Base-by-base conservation (phyloP, 2,888 invertebrate species). In the Hirtodrosophila alboralis region DNA sequence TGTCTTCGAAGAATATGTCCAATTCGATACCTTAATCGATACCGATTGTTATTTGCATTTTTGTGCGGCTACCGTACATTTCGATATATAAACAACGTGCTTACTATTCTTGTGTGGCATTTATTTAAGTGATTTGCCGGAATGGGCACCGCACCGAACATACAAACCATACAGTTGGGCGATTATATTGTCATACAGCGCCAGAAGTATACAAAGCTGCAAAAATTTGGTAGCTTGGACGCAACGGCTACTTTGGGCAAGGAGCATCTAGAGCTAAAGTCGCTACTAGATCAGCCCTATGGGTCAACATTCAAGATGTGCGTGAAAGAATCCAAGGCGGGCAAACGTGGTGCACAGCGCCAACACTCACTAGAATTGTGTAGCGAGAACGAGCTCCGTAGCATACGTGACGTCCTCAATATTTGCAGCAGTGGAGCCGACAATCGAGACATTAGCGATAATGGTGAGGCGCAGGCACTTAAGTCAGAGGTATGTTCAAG, bases 371-470 rank as follows among this genome's bases (percentile, higher is more conserved):
- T 93, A 14, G 91, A 92, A 66, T 89, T 92, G 51, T 94, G 92
- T 63, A 91, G 91, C 36, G 90, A 90, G 28, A 84, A 76, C 9
- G 89, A 89, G 38, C 89, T 93, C 65, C 91, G 92, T 1, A 92
- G 93, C 48, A 91, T 94, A 1, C 92, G 93, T 62, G 93, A 93
- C 60, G 93, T 93, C 78, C 91, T 95, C 30, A 93, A 93, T 45
- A 93, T 94, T 12, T 93, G 93, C 68, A 89, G 92, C 57, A 95
- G 95, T 67, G 96, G 96, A 4, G 91, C 89, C 14, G 98, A 98
- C 87, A 98, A 98, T 89, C 92, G 98, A 64, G 93, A 95, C 78
- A 95, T 98, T 49, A 91, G 92, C 13, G 97, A 96, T 86, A 95
- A 93, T 49, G 89, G 90, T 0, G 87, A 84, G 23, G 97, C 97